phyloP scores from a whole-genome alignment of 2,797 vertebrate genomes.

The Anguilla pacifica region DNA sequence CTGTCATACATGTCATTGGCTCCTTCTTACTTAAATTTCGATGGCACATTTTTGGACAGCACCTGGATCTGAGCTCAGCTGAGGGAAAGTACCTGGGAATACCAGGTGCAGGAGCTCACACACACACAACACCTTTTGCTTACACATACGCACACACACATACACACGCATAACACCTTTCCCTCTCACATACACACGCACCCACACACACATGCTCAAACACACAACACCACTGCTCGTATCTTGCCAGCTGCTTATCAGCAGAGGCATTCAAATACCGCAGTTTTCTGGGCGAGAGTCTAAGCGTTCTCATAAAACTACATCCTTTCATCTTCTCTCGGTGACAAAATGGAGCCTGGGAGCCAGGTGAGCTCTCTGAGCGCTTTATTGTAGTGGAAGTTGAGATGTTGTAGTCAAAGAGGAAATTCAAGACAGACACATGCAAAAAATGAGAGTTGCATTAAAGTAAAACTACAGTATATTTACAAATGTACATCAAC shows the following conservation, averaged over 20 bases:
- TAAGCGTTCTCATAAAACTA: not conserved
- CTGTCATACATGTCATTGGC: too few relatives aligned
- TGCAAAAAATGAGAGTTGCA: not conserved
- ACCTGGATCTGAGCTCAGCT: not conserved
- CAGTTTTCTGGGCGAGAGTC: not conserved
- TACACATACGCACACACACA: too few relatives aligned
- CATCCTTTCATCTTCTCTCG: not conserved
- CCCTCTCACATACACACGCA: too few relatives aligned
- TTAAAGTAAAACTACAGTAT: constrained; percentile 40
- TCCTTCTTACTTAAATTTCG: not conserved
- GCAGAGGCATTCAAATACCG: not conserved
- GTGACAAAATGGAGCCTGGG: not conserved
- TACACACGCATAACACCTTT: too few relatives aligned
- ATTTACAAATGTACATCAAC: constrained; percentile 33
- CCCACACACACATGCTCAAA: not conserved
- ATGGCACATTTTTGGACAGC: not conserved
- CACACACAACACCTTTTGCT: too few relatives aligned
- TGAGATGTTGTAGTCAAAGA: constrained; percentile 49
- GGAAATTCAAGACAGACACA: constrained; percentile 15
- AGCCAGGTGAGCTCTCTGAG: constrained; percentile 22
- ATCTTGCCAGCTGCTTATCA: not conserved
- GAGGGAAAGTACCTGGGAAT: not conserved
- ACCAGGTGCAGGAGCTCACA: not conserved
- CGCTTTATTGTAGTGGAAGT: constrained; percentile 88
- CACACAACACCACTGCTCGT: not conserved